Percentiles rank a stretch among this genome's conserved stretches.
Conservation (phyloP, 1,140 invertebrate genomes). For the Drosophila setifemur region DNA sequence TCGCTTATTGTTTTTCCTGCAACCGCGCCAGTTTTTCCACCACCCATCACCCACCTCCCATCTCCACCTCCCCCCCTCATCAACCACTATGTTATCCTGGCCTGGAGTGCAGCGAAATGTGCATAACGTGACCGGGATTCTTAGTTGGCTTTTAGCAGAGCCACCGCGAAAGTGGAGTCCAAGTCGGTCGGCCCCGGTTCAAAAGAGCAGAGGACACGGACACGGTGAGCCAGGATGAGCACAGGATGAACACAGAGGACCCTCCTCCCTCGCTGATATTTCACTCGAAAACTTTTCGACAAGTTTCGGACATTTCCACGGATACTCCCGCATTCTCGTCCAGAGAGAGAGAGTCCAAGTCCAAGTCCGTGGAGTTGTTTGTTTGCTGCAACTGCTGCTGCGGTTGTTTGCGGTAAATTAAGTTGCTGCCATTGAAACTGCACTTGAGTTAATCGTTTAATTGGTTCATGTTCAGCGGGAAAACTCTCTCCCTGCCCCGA, state of each 20-base stretch:
- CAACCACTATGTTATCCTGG: conserved; percentile 43
- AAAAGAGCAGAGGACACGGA: conserved; percentile 37
- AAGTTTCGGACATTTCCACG: conserved; percentile 72
- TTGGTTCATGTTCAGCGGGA: conserved; percentile 49
- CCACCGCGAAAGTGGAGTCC: conserved; percentile 12
- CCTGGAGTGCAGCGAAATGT: conserved; percentile 72
- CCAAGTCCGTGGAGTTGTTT: conserved; percentile 31
- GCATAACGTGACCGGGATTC: conserved; percentile 78
- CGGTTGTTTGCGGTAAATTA: conserved; percentile 74
- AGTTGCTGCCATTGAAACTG: conserved; percentile 70
- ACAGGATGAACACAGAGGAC: neutral
- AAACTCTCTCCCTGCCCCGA: too few species aligned
- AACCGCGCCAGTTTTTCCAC: neutral
- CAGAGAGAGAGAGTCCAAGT: too few species aligned
- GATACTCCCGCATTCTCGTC: conserved; percentile 40
- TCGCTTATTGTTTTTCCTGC: conserved; percentile 14
- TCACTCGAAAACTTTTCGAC: conserved; percentile 77
- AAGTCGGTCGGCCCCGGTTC: conserved; percentile 26
- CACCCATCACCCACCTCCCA: too few species aligned
- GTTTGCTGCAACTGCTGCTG: conserved; percentile 18
- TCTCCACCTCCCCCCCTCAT: neutral
- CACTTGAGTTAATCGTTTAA: conserved; percentile 78
- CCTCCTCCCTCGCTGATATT: conserved; percentile 46
- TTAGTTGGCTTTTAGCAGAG: conserved; percentile 66
- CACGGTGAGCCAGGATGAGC: conserved; percentile 1